Conservation (phyloP, 2,797 vertebrate species). For the Anguilla obscura region DNA sequence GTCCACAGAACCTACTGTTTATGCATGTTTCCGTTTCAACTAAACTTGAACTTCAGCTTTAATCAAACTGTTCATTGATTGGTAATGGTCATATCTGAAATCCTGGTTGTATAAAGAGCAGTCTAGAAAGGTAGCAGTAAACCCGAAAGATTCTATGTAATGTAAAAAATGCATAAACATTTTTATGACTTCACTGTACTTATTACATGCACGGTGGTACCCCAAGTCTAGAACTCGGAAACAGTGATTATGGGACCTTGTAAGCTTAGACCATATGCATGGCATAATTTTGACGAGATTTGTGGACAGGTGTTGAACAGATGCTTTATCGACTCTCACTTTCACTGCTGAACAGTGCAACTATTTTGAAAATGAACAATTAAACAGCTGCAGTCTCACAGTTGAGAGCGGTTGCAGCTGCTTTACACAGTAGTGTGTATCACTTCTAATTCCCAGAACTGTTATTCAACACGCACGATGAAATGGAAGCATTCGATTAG, state of each 20-base stretch:
- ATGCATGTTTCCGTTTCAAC: too few species aligned
- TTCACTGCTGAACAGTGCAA: constrained; percentile 15
- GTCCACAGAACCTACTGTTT: too few species aligned
- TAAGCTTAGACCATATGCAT: not conserved
- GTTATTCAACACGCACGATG: constrained; percentile 22
- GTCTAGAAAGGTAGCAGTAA: not conserved
- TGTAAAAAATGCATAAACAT: not conserved
- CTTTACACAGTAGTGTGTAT: not conserved
- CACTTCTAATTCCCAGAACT: not conserved
- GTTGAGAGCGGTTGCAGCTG: constrained; percentile 19
- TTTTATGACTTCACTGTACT: not conserved
- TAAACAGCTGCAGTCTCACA: constrained; percentile 34
- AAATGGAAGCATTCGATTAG: constrained; percentile 28
- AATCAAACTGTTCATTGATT: not conserved
- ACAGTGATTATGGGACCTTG: not conserved
- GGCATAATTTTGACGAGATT: not conserved
- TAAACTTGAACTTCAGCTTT: too few species aligned
- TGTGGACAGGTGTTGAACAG: constrained; percentile 26
- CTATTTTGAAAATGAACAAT: constrained; percentile 33
- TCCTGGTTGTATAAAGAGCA: not conserved
- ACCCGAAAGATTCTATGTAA: not conserved
- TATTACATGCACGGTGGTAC: not conserved
- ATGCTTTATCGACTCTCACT: constrained; percentile 15
- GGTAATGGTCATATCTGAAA: not conserved
- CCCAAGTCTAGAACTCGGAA: not conserved